These are phyloP conservation scores for Crax fasciolata DNA, from an alignment of 2,797 vertebrate genomes.

Conservation along the genomic window DNA sequence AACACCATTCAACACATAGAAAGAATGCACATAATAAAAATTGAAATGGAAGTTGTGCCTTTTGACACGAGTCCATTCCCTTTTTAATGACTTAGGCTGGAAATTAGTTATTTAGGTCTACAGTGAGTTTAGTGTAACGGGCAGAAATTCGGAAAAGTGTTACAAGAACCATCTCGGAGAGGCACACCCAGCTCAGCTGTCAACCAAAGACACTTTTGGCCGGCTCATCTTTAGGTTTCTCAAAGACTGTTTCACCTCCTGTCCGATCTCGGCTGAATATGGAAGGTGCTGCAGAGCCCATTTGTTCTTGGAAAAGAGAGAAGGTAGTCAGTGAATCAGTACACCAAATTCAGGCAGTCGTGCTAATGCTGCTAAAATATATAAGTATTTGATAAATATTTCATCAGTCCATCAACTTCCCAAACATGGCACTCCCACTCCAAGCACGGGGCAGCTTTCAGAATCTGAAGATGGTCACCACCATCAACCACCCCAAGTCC, in stretches of 20 bases:
- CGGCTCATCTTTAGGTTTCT: conserved; percentile 83
- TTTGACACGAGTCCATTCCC: neutral
- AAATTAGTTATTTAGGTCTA: neutral
- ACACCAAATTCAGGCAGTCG: accelerated
- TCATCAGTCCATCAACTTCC: neutral
- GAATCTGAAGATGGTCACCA: neutral
- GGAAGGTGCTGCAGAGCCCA: conserved; percentile 90
- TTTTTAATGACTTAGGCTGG: neutral
- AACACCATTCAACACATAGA: neutral
- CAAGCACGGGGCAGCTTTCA: neutral
- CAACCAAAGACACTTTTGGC: conserved; percentile 90
- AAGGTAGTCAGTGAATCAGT: neutral
- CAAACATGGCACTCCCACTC: neutral
- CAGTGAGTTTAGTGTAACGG: neutral
- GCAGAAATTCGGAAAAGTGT: neutral
- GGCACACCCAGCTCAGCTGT: neutral
- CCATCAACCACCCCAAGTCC: neutral
- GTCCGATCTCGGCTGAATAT: conserved; percentile 90
- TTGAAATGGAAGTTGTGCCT: neutral
- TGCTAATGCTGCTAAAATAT: neutral
- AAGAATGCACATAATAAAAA: neutral
- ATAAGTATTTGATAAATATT: neutral
- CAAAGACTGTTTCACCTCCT: conserved; percentile 90
- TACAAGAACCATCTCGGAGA: neutral
- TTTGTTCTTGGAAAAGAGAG: conserved; percentile 86